These are phyloP conservation scores for Sardina pilchardus DNA, from an alignment of 2,113 vertebrate species.

Conservation along the genomic window DNA sequence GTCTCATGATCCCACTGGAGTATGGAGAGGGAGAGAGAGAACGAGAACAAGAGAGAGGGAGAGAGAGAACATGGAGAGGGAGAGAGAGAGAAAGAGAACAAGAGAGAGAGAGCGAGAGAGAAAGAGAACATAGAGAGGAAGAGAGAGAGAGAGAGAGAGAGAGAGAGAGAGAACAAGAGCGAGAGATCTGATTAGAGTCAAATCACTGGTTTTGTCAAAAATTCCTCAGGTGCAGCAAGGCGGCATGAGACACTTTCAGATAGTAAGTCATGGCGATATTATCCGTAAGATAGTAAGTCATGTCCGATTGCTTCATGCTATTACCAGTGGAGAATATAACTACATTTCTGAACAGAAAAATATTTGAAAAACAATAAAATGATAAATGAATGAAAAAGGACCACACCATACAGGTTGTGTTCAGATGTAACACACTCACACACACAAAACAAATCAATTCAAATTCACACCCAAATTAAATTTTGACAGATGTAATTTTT, in stretches of 20 bases:
- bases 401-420: neutral
- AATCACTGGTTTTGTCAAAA: constrained; percentile 15
- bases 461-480: neutral
- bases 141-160: neutral
- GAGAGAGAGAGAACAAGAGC: no score
- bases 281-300: neutral
- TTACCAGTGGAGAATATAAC: neutral
- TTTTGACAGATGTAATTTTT: neutral
- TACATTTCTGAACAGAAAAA: no score
- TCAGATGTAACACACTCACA: neutral
- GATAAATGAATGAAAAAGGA: no score
- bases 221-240: neutral
- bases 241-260: neutral
- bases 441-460: neutral
- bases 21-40: neutral
- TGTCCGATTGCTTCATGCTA: neutral
- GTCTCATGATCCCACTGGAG: constrained; percentile 92
- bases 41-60: neutral
- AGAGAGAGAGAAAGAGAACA: neutral
- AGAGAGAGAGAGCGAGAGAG: neutral
- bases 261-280: neutral
- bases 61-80: neutral
- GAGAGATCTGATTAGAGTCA: constrained; percentile 27
- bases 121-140: neutral
- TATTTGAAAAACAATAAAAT: no score